Conservation (phyloP, 1,140 invertebrate genomes). For the Drosophila bocki region DNA sequence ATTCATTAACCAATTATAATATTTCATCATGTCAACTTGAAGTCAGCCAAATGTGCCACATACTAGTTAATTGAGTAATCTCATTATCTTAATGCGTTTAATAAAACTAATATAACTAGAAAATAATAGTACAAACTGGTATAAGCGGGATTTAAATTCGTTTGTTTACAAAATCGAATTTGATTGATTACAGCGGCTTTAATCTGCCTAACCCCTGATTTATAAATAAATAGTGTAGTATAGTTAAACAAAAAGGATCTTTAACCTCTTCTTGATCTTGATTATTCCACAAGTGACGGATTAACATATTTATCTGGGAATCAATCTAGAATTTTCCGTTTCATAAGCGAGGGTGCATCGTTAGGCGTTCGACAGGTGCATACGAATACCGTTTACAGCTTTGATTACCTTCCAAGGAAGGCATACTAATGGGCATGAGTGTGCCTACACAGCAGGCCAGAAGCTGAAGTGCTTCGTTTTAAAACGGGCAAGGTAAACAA, state of each 20-base stretch:
- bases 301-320: constrained; percentile 2
- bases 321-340: constrained; percentile 34
- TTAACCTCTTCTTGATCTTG: constrained; percentile 31
- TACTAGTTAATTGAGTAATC: constrained; percentile 5
- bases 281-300: background rate
- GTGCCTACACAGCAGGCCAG: background rate
- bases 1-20: constrained; percentile 1
- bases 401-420: constrained; percentile 30
- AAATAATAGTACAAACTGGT: background rate
- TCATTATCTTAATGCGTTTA: constrained; percentile 1
- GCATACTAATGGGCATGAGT: constrained; percentile 1
- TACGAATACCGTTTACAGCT: background rate
- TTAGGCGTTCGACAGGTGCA: background rate
- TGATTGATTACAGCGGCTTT: background rate
- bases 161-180: constrained; percentile 18
- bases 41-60: background rate
- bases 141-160: constrained; percentile 9
- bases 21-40: background rate
- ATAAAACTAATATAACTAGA: constrained; percentile 7
- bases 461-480: constrained; percentile 26
- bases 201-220: constrained; percentile 8
- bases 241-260: constrained; percentile 22
- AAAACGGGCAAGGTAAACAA: constrained; percentile 27
- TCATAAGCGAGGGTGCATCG: constrained; percentile 1
- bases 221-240: constrained; percentile 24